These are phyloP conservation scores for Calliphora vomitoria DNA, from an alignment of 2,888 invertebrate species.

Conservation along the genomic window DNA sequence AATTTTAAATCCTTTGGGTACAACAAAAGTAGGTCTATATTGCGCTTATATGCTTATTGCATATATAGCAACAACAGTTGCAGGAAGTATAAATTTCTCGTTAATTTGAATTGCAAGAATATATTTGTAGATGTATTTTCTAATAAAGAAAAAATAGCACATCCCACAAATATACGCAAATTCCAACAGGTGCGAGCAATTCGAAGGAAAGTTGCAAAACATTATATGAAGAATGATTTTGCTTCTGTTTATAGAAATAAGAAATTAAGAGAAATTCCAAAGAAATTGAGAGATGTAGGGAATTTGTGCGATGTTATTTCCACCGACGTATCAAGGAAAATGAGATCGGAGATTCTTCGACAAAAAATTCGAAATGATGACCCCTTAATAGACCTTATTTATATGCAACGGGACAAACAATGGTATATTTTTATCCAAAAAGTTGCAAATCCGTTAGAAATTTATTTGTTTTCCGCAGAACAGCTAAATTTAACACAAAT, in stretches of 20 bases:
- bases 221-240: not conserved
- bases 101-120: not conserved
- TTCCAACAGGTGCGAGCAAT: not conserved
- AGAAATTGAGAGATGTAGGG: not conserved
- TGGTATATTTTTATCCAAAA: not conserved
- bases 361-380: not conserved
- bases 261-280: not conserved
- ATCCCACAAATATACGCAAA: not conserved
- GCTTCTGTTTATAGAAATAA: constrained; percentile 5
- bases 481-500: not conserved
- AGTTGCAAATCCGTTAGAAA: not conserved
- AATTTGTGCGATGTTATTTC: not conserved
- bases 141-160: not conserved
- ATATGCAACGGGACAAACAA: not conserved
- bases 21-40: not conserved
- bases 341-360: not conserved
- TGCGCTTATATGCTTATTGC: not conserved
- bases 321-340: not conserved
- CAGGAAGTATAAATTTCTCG: not conserved
- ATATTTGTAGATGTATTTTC: not conserved
- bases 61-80: not conserved
- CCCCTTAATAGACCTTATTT: not conserved
- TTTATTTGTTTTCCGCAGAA: not conserved
- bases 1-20: constrained; percentile 6
- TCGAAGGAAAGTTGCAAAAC: not conserved